Base-by-base conservation (phyloP, 1,140 invertebrate genomes). In the Heliconius melpomene region DNA sequence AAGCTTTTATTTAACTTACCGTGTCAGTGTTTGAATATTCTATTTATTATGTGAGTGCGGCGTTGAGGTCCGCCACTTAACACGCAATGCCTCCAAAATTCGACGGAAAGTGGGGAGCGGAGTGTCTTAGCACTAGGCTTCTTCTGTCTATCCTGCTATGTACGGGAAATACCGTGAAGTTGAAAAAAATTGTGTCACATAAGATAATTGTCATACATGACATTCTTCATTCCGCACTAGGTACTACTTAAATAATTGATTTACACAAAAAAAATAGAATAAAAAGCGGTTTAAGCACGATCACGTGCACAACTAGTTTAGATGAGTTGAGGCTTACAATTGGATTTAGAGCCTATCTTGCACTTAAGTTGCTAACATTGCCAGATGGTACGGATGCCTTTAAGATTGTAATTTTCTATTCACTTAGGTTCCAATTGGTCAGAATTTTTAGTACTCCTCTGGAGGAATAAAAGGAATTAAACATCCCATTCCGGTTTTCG, bases 401-500 rank as follows among this genome's bases (percentile, higher is more conserved):
- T 40, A 72, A 72, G 71, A 72, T 20, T 38, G 71, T 72, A 40
- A 72, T 72, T 72, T 72, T 72, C 71, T 72, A 72, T 40, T 72
- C 71, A 40, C 20, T 72, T 72, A 72, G 71, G 18, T 72, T 18
- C 16, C 18, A 72, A 66, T 66, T 66, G 60, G 60, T 66, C 11
- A 66, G 60, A 66, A 66, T 29, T 66, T 66, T 66, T 66, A 52
- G 16, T 18, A 38, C 20, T 72, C 20, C 32, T 72, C 20, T 38
- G 18, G 36, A 72, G 36, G 9, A 72, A 8, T 36, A 38, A 66
- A 29, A 66, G 26, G 60, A 29, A 66, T 66, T 29, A 66, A 66
- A 66, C 60, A 66, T 66, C 16, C 26, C 11, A 66, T 66, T 26
- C 57, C 29, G 26, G 70, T 20, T 29, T 36, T n/a, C 71, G 71